Evolutionary conservation across 2,888 invertebrate genomes (phyloP).

Genomic region (Trissonchulus sp.): DNA sequence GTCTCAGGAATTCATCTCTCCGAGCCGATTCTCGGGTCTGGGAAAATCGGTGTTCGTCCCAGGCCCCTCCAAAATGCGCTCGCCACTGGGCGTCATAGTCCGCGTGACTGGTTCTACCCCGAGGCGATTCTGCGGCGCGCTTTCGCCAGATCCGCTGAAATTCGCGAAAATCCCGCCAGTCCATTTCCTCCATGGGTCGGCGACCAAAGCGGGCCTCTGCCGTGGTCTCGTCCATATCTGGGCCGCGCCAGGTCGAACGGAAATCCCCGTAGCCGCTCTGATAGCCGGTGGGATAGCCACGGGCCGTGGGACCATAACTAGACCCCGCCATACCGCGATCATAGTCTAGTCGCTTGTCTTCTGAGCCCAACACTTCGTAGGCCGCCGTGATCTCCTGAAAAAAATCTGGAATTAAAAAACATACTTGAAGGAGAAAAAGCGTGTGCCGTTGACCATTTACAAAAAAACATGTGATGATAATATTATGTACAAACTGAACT

Average conservation of each 20-base stretch:
- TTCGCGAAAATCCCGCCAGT: conserved; percentile 20
- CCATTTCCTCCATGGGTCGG: not conserved
- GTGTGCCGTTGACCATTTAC: no score
- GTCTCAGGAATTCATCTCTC: not conserved
- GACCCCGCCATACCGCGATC: not conserved
- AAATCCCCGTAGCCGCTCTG: not conserved
- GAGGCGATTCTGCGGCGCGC: not conserved
- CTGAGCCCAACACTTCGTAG: conserved; percentile 22
- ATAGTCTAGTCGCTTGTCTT: conserved; percentile 8
- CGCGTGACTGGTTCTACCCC: not conserved
- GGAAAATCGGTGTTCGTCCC: not conserved
- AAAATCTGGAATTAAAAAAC: no score
- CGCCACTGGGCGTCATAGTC: not conserved
- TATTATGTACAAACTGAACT: no score
- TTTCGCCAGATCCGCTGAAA: conserved; percentile 25
- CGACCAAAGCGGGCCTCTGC: conserved; percentile 18
- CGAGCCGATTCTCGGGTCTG: not conserved
- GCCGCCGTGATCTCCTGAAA: conserved; percentile 1
- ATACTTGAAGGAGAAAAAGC: no score
- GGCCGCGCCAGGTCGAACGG: not conserved
- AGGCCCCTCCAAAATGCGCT: not conserved
- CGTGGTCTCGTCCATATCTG: not conserved
- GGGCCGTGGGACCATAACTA: not conserved
- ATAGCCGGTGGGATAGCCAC: not conserved
- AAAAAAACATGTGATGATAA: no score